Conservation (phyloP, 2,888 invertebrate species). For the Apodemia hepburni region DNA sequence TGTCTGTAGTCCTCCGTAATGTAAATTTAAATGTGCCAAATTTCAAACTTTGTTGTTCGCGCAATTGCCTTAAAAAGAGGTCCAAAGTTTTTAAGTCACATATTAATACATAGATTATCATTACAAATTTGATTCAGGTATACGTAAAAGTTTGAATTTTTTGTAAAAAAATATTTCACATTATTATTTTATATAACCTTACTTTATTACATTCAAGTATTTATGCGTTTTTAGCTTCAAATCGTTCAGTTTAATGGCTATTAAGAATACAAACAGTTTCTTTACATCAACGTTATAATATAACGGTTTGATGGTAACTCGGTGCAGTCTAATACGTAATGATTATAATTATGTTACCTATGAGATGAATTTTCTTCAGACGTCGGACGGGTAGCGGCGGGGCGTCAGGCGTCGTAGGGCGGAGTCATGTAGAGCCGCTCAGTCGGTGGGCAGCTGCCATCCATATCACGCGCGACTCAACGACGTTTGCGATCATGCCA, state of each 20-base stretch:
- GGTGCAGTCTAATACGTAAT: neutral
- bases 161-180: neutral
- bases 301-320: neutral
- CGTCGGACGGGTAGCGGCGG: slow-evolving; percentile 58
- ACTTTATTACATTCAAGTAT: neutral
- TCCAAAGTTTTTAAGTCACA: too few relatives aligned
- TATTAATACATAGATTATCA: too few relatives aligned
- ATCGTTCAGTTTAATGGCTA: too few relatives aligned
- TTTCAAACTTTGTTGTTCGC: too few relatives aligned
- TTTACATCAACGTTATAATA: neutral
- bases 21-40: too few relatives aligned
- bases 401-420: slow-evolving; percentile 65
- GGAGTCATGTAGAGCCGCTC: slow-evolving; percentile 60
- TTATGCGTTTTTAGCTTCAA: too few relatives aligned
- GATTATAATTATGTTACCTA: slow-evolving; percentile 39
- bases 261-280: neutral
- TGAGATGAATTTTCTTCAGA: slow-evolving; percentile 75
- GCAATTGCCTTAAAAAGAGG: too few relatives aligned
- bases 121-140: too few relatives aligned
- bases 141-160: too few relatives aligned
- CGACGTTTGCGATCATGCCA: slow-evolving; percentile 53
- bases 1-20: too few relatives aligned
- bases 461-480: slow-evolving; percentile 49
- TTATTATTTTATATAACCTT: neutral
- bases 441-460: slow-evolving; percentile 76